Evolutionary conservation across 2,888 invertebrate species (phyloP), one percentile per base, ranked within the genome.

Genomic region (Spisula subtruncata): DNA sequence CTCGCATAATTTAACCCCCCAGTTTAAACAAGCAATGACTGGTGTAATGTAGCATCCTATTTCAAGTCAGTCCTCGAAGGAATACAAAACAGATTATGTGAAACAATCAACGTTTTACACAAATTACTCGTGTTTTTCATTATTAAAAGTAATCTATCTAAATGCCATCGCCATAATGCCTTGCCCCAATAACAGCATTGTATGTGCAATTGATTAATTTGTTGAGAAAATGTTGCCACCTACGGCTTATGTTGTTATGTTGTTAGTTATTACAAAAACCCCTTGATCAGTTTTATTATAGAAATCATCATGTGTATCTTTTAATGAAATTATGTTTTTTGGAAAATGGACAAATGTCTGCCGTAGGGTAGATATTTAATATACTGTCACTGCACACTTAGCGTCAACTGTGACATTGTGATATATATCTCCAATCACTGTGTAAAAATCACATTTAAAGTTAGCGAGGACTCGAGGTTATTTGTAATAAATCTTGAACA

Each of bases 291-390:
- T 75, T 35, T 25, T 18, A 75, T 75, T 35, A 16, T 75, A 35
- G 32, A 32, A 14, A 32, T 75, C 35, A 75, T 75, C 75, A 35
- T 18, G 1, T 16, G 35, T 35, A 75, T 75, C 75, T 75, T 75
- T 35, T 75, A 75, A 75, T 35, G 75, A 75, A 75, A 75, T 75
- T 75, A 75, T 75, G 75, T 75, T 41, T n/a, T 29, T 41, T 84
- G 18, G 25, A 71, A 71, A 83, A 84, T 51, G 71, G 75, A 48
- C 48, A 29, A 66, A 75, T 48, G 48, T 8, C 48, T 75, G 75
- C 84, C 48, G n/a, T 32, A 29, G 84, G 84, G 46, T 29, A 48
- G 41, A 84, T 84, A 48, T 75, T 75, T 75, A 84, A 84, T 84
- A 84, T 84, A 48, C 14, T 46, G 46, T 84, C 18, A 51, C 1